Conservation (phyloP, 2,113 vertebrate genomes). For the Eublepharis macularius region DNA sequence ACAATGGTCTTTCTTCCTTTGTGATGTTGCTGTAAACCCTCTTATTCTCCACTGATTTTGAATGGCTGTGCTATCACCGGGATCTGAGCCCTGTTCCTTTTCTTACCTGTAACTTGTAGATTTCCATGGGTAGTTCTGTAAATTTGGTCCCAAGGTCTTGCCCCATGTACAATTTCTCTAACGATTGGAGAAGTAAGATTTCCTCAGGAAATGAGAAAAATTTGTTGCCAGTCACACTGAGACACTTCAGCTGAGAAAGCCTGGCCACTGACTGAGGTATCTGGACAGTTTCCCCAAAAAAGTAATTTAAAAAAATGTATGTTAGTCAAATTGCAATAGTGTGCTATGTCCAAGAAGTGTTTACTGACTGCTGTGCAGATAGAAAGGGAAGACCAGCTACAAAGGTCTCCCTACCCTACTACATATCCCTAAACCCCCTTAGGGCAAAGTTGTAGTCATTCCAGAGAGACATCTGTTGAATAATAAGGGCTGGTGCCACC, state of each 20-base stretch:
- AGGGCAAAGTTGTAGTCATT: not conserved
- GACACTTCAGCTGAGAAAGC: conserved; percentile 67
- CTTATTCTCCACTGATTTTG: no score
- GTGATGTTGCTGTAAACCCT: not conserved
- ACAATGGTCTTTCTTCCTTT: not conserved
- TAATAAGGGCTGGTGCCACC: no score
- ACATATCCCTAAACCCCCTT: not conserved
- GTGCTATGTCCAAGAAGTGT: not conserved
- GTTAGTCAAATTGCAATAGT: not conserved
- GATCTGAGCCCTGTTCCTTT: not conserved
- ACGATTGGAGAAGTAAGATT: conserved; percentile 61
- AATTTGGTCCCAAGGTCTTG: conserved; percentile 71
- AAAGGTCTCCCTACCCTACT: no score
- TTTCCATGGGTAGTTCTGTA: conserved; percentile 54
- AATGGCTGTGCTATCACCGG: not conserved
- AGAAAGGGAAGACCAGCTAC: not conserved
- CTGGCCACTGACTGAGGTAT: conserved; percentile 54
- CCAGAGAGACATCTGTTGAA: no score
- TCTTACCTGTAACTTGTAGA: conserved; percentile 66
- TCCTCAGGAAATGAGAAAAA: conserved; percentile 69
- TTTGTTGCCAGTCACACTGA: conserved; percentile 70
- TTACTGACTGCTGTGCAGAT: not conserved
- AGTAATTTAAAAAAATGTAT: conserved; percentile 26
- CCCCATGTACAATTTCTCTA: conserved; percentile 69
- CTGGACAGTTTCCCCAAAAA: conserved; percentile 58